These are phyloP conservation scores for Linnaemya tessellans DNA, from an alignment of 2,888 invertebrate species.

Conservation along the genomic window DNA sequence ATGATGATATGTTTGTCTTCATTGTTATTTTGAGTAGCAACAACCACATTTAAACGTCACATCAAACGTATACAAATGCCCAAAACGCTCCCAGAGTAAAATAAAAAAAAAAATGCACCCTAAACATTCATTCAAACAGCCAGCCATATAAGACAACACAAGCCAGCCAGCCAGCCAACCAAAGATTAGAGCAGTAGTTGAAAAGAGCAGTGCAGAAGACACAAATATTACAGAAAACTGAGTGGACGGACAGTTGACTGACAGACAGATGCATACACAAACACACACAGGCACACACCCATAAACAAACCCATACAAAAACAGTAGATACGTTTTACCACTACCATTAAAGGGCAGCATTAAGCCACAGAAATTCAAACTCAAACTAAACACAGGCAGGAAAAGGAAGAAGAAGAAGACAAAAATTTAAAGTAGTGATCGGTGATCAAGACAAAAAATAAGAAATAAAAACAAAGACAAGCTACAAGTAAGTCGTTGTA, in stretches of 20 bases:
- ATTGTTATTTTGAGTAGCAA: conserved; percentile 73
- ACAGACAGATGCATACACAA: conserved; percentile 14
- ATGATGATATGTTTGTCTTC: conserved; percentile 69
- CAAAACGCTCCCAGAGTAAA: conserved; percentile 35
- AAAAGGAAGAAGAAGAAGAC: conserved; percentile 44
- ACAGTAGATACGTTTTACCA: conserved; percentile 8
- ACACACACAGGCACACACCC: background rate
- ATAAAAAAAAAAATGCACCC: conserved; percentile 66
- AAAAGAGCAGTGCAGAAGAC: conserved; percentile 67
- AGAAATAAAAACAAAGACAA: conserved; percentile 21
- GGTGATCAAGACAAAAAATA: conserved; percentile 62
- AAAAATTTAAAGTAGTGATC: conserved; percentile 64
- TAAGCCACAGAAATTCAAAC: conserved; percentile 40
- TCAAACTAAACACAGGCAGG: conserved; percentile 35
- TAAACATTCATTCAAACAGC: conserved; percentile 27
- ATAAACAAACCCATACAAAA: conserved; percentile 22
- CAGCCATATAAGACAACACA: conserved; percentile 36
- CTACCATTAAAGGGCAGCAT: conserved; percentile 59
- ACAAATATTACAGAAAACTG: conserved; percentile 27
- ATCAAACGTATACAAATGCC: conserved; percentile 23
- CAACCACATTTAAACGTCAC: conserved; percentile 69
- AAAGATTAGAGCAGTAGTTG: conserved; percentile 66
- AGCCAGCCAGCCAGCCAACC: conserved; percentile 54
- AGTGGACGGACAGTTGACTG: conserved; percentile 35
- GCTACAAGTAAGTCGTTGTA: conserved; percentile 72